Conservation (phyloP, 1,140 invertebrate genomes). For the Drosophila hydei region DNA sequence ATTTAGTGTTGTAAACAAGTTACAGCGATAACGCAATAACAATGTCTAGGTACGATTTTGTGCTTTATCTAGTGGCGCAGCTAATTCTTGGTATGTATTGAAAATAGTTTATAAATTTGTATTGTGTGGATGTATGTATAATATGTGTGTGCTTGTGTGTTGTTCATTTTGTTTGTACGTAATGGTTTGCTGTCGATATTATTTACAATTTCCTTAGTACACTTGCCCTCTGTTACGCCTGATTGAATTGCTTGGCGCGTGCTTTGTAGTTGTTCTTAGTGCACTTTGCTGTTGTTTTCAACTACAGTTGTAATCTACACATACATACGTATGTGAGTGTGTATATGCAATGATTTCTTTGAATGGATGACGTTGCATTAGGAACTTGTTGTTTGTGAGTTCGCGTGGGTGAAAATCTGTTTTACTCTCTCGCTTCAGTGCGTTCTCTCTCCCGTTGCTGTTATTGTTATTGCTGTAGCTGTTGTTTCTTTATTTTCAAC, state of each 20-base stretch:
- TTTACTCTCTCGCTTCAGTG: constrained; percentile 16
- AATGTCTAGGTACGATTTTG: constrained; percentile 63
- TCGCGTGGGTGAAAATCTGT: constrained; percentile 32
- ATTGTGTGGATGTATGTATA: constrained; percentile 1
- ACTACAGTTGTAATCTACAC: background rate
- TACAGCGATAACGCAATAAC: constrained; percentile 59
- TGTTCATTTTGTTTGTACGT: constrained; percentile 20
- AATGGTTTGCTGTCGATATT: constrained; percentile 36
- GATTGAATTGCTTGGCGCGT: constrained; percentile 24
- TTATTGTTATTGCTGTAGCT: constrained; percentile 27
- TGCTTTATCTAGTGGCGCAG: constrained; percentile 70
- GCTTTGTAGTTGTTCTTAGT: constrained; percentile 30
- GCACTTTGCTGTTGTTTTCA: constrained; percentile 29
- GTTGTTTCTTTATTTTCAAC: constrained; percentile 57
- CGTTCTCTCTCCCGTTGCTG: constrained; percentile 16
- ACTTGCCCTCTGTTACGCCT: constrained; percentile 9
- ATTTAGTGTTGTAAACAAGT: constrained; percentile 66
- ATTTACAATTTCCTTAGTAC: constrained; percentile 32
- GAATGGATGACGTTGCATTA: constrained; percentile 74
- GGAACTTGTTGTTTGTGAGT: constrained; percentile 68
- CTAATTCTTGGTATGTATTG: constrained; percentile 63
- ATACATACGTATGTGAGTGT: constrained; percentile 17
- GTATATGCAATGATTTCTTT: constrained; percentile 61
- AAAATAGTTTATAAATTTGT: background rate
- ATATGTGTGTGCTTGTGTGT: constrained; percentile 13